phyloP scores from a whole-genome alignment of 1,140 invertebrate species.

The Penaeus chinensis region DNA sequence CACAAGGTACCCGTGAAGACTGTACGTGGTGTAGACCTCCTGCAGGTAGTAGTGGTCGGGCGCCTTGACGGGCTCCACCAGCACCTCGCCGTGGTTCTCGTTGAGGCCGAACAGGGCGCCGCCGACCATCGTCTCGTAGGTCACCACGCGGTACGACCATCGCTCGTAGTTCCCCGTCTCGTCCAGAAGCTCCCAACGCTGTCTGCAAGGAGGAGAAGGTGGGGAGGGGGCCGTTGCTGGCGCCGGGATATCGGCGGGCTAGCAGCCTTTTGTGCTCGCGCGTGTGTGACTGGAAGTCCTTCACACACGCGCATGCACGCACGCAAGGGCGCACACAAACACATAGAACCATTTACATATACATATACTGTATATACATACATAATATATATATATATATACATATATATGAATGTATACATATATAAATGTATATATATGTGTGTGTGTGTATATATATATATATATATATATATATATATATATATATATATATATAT shows the following conservation, averaged over 20 bases:
- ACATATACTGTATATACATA: background rate
- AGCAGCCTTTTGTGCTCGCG: background rate
- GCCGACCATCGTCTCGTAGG: constrained; percentile 56
- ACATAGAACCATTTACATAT: background rate
- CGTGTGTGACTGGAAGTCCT: background rate
- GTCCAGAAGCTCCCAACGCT: constrained; percentile 50
- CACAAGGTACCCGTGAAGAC: constrained; percentile 37
- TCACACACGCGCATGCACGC: background rate
- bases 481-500: constrained; percentile 27
- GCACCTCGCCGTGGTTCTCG: constrained; percentile 52
- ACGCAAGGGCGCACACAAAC: background rate
- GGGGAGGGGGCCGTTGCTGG: no score
- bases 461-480: constrained; percentile 30
- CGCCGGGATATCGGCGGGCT: background rate
- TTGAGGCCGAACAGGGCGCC: constrained; percentile 51
- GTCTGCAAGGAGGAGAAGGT: background rate
- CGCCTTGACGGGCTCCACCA: constrained; percentile 32
- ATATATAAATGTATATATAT: constrained; percentile 22
- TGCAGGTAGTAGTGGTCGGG: constrained; percentile 52
- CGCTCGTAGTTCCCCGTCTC: constrained; percentile 37
- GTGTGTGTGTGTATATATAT: background rate
- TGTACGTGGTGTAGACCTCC: constrained; percentile 44
- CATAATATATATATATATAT: constrained; percentile 7
- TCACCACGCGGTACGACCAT: constrained; percentile 48
- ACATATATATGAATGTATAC: constrained; percentile 6